Evolutionary conservation across 2,797 vertebrate species (phyloP).

Genomic region (Cottoperca gobio): DNA sequence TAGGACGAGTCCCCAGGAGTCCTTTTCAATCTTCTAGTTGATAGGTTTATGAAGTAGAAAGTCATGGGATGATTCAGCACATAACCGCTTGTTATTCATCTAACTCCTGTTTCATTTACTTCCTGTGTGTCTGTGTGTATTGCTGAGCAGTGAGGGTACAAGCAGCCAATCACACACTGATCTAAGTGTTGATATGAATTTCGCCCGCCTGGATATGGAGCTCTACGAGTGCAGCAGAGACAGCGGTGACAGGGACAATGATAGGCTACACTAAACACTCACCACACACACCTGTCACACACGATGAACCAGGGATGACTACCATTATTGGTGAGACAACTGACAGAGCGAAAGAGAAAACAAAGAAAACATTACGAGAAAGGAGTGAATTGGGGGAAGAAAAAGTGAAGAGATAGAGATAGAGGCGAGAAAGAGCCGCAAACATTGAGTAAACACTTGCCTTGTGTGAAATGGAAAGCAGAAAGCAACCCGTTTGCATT

Average conservation of each 20-base stretch:
- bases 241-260: conserved; percentile 26
- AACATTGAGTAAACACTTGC: conserved; percentile 50
- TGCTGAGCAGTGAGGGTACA: conserved; percentile 25
- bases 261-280: conserved; percentile 35
- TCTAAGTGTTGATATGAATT: conserved; percentile 42
- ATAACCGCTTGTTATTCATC: conserved; percentile 26
- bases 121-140: conserved; percentile 3
- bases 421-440: conserved; percentile 45
- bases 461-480: conserved; percentile 49
- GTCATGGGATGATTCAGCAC: conserved; percentile 16
- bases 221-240: conserved; percentile 29
- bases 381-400: neutral
- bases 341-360: conserved; percentile 32
- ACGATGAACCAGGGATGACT: conserved; percentile 28
- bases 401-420: conserved; percentile 8
- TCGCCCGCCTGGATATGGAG: conserved; percentile 18
- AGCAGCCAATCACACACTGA: conserved; percentile 47
- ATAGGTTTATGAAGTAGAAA: conserved; percentile 43
- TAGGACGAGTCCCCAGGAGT: conserved; percentile 13
- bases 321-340: conserved; percentile 29
- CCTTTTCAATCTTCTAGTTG: conserved; percentile 37
- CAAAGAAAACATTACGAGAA: conserved; percentile 7
- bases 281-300: conserved; percentile 29
- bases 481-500: conserved; percentile 45
- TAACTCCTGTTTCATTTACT: conserved; percentile 36